Percentiles rank a stretch among this genome's conserved stretches.
These are phyloP conservation scores for Rhynchophorus ferrugineus DNA, from an alignment of 1,140 invertebrate genomes.

Conservation along the genomic window DNA sequence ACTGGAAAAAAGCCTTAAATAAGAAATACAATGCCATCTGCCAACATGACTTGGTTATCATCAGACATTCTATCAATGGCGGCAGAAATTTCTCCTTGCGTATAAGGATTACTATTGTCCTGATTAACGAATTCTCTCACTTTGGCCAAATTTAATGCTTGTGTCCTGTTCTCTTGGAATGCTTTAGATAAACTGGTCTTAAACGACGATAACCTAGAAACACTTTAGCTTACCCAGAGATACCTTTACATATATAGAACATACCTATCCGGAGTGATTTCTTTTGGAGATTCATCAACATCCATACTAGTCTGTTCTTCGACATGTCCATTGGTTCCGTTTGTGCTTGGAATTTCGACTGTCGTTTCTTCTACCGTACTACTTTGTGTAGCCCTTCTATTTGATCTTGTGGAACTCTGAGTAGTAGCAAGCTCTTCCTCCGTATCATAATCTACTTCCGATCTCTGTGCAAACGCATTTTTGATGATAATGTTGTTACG, in stretches of 20 bases:
- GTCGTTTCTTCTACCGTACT: constrained; percentile 9
- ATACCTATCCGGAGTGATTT: constrained; percentile 38
- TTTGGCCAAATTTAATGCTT: constrained; percentile 53
- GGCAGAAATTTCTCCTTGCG: constrained; percentile 62
- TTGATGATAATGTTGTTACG: neutral
- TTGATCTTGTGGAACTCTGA: constrained; percentile 26
- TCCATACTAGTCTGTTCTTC: constrained; percentile 25
- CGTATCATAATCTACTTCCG: constrained; percentile 10
- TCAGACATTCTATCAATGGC: constrained; percentile 79
- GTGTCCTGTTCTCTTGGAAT: constrained; percentile 62
- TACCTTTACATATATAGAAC: neutral
- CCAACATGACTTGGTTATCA: constrained; percentile 86
- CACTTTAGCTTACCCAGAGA: neutral
- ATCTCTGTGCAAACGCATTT: constrained; percentile 10
- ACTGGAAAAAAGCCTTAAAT: too few species aligned
- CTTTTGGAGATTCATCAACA: constrained; percentile 30
- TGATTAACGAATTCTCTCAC: constrained; percentile 55
- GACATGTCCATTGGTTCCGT: constrained; percentile 10
- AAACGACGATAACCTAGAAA: constrained; percentile 54
- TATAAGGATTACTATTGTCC: constrained; percentile 55
- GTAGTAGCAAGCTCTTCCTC: constrained; percentile 24
- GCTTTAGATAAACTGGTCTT: constrained; percentile 54
- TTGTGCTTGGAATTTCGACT: constrained; percentile 2
- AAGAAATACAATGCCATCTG: constrained; percentile 80
- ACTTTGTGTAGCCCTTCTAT: constrained; percentile 10